Evolutionary conservation across 2,888 invertebrate species (phyloP), one percentile per base, ranked within the genome.

Genomic region (Orthonevra nobilis): DNA sequence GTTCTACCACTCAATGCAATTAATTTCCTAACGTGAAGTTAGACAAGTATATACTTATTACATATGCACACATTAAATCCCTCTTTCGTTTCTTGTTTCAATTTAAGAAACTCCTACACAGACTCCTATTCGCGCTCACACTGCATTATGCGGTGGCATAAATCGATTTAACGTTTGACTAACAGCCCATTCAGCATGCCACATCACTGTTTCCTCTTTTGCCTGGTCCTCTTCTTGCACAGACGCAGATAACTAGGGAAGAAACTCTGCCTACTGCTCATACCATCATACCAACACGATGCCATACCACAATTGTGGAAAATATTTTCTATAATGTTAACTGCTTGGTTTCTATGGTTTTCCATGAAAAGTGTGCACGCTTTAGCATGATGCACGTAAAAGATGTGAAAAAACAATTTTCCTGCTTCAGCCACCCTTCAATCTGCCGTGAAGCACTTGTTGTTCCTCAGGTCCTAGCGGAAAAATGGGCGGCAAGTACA

Each of bases 91-190:
- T n/a, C n/a, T n/a, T 23, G 23, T 5, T 5, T 17, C 17, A 46
- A 30, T 20, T 36, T 20, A 7, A 6, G 14, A 28, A n/a, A 15
- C 36, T n/a, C 26, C 34, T 12, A 3, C 12, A 12, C 52, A n/a
- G 7, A 15, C 9, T 12, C 12, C 14, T 6, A 19, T 17, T 4
- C 3, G 5, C 17, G 12, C 28, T 17, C 17, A 38, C 15, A 40
- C 15, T 44, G 32, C 34, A 56, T 56, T 36, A 54, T 38, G 54
- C 30, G 38, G 36, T 30, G 56, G 19, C 56, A 48, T 56, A 68
- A 68, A 56, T 68, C 56, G 68, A 68, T 68, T 56, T 68, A 68
- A 48, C 46, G 56, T 56, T 56, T 68, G 66, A 56, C 56, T 68
- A 68, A 68, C 46, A 68, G 46, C 68, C 68, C 32, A 36, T 54